Percentiles rank a stretch among this genome's conserved stretches.
phyloP scores from a whole-genome alignment of 2,797 vertebrate species.

The Alfaro cultratus region DNA sequence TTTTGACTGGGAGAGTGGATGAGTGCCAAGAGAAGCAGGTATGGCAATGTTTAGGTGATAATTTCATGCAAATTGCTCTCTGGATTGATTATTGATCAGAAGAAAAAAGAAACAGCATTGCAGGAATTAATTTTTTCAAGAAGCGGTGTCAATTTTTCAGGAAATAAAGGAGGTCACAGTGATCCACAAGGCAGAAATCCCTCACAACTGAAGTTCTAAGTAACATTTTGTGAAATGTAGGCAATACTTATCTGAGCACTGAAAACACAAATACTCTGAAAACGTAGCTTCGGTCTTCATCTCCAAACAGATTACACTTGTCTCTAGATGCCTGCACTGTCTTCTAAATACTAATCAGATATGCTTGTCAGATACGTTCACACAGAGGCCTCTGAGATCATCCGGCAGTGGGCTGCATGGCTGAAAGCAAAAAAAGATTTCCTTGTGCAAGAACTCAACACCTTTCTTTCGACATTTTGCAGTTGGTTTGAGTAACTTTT shows the following conservation, averaged over 20 bases:
- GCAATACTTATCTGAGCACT: slow-evolving; percentile 12
- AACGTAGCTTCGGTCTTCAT: slow-evolving; percentile 41
- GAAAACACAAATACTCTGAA: slow-evolving; percentile 14
- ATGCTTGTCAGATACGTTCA: slow-evolving; percentile 49
- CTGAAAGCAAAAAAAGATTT: slow-evolving; percentile 4
- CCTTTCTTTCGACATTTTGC: slow-evolving; percentile 17
- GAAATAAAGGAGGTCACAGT: background rate
- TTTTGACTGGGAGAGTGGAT: background rate
- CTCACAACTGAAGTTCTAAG: slow-evolving; percentile 16
- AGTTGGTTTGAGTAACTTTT: slow-evolving; percentile 9
- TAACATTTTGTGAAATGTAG: slow-evolving; percentile 16
- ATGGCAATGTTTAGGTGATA: background rate
- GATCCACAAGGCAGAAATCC: slow-evolving; percentile 5
- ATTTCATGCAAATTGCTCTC: background rate
- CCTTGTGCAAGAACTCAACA: slow-evolving; percentile 25
- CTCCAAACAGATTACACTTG: slow-evolving; percentile 60
- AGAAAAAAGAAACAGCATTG: background rate
- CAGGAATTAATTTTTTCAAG: background rate
- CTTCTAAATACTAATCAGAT: slow-evolving; percentile 55
- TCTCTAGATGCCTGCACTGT: slow-evolving; percentile 36
- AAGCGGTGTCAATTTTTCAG: background rate
- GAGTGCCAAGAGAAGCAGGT: background rate
- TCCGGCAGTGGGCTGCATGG: slow-evolving; percentile 21
- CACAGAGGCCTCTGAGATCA: slow-evolving; percentile 43
- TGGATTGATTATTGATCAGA: slow-evolving; percentile 33